Conservation (phyloP, 2,797 vertebrate genomes). For the Melanotaenia maccullochi region DNA sequence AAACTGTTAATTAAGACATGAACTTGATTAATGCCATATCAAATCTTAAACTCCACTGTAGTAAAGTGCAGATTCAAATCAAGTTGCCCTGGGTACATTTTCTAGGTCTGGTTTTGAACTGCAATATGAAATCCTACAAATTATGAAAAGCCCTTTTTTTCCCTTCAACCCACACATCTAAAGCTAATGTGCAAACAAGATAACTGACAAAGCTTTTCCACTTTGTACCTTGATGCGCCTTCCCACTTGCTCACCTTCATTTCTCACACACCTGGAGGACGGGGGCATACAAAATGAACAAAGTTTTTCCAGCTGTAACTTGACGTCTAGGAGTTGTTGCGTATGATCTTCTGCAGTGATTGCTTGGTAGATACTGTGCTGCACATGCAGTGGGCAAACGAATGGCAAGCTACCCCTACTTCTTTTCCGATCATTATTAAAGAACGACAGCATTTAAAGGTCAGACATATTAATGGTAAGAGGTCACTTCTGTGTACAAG, state of each 20-base stretch:
- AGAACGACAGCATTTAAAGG: constrained; percentile 52
- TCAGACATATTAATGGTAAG: constrained; percentile 47
- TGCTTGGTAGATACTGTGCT: constrained; percentile 53
- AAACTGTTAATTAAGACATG: constrained; percentile 92
- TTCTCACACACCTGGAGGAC: constrained; percentile 44
- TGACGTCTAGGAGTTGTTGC: constrained; percentile 45
- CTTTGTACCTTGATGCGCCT: constrained; percentile 39
- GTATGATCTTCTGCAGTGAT: constrained; percentile 54
- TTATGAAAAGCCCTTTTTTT: constrained; percentile 90
- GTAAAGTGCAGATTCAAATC: constrained; percentile 96
- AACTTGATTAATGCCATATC: constrained; percentile 90
- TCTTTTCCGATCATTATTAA: constrained; percentile 43
- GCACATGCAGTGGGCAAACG: constrained; percentile 64
- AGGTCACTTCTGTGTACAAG: constrained; percentile 71
- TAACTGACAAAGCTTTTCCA: constrained; percentile 70
- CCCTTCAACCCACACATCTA: constrained; percentile 82
- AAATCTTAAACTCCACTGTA: constrained; percentile 88
- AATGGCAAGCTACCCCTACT: constrained; percentile 44
- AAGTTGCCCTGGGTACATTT: constrained; percentile 87
- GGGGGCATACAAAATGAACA: constrained; percentile 38
- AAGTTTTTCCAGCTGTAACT: constrained; percentile 27
- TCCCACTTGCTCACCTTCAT: constrained; percentile 29
- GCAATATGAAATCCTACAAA: constrained; percentile 79
- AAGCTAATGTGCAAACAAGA: constrained; percentile 86
- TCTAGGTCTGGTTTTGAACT: constrained; percentile 82